Evolutionary conservation across 2,888 invertebrate species (phyloP), one percentile per base, ranked within the genome.

Genomic region (Subacronicta megacephala): DNA sequence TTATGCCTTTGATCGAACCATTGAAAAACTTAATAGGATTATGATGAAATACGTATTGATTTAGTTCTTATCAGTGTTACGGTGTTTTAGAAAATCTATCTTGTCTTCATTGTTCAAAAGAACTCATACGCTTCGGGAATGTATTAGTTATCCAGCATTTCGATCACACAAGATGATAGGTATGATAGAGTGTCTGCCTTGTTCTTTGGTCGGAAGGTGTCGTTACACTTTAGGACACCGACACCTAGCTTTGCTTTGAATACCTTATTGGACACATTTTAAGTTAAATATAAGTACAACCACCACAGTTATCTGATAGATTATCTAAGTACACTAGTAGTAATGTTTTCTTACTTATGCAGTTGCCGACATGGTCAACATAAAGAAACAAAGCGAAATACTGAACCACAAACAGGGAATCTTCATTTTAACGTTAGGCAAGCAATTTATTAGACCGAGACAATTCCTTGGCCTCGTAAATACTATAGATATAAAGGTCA

Each of bases 401-500:
- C 5, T 26, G 18, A 42, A 26, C 3, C 26, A 36, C 31, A 7
- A 13, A 38, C 9, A 12, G 38, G 44, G 67, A 47, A 45, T 58
- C 58, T 23, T 53, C 31, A 13, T 31, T 29, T 52, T 59, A 17
- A 42, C 23, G 53, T 66, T 64, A 51, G 35, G 62, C 53, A 70
- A 73, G 59, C 44, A 58, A 50, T 18, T 43, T 63, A 75, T 71
- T 62, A 75, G 74, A 74, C 57, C 76, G 76, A 49, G 47, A 67
- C 70, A 60, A 46, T 59, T 67, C 75, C 65, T 74, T 75, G 77
- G 63, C 68, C 70, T 59, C 66, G 43, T 62, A 54, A 47, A 62
- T 31, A 51, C 74, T 70, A 76, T 73, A 46, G 62, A 46, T 52
- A 63, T 59, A 49, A 54, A 76, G 61, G 65, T 47, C 56, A 53